Percentiles rank a stretch among this genome's conserved stretches.
Evolutionary conservation across 1,140 invertebrate genomes (phyloP).

Genomic region (Hetaerina americana): DNA sequence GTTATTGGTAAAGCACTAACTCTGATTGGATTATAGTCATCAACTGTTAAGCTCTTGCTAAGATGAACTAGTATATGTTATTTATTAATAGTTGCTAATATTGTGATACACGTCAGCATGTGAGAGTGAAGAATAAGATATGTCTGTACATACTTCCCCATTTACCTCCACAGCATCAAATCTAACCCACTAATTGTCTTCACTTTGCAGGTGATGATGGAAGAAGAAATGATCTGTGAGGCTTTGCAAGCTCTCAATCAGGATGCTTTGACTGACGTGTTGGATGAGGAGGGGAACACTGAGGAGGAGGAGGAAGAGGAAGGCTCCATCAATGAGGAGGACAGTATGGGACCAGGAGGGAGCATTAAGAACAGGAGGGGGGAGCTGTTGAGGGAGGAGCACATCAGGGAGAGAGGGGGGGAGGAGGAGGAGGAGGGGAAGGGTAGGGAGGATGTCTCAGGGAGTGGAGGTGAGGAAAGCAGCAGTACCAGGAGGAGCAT

Average conservation of each 20-base stretch:
- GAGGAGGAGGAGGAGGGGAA: neutral
- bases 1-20: too few relatives aligned
- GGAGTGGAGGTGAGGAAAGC: neutral
- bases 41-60: too few relatives aligned
- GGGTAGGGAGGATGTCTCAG: neutral
- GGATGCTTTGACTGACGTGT: slow-evolving; percentile 77
- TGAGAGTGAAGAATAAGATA: too few relatives aligned
- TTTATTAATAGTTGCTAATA: too few relatives aligned
- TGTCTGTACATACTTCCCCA: too few relatives aligned
- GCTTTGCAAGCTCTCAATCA: slow-evolving; percentile 82
- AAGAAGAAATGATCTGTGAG: slow-evolving; percentile 88
- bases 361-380: too few relatives aligned
- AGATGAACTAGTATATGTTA: too few relatives aligned
- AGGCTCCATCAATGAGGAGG: neutral
- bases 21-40: too few relatives aligned
- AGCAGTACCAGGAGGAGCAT: too few relatives aligned
- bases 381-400: neutral
- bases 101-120: too few relatives aligned
- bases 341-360: neutral
- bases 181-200: too few relatives aligned
- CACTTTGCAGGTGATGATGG: slow-evolving; percentile 62
- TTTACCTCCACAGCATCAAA: too few relatives aligned
- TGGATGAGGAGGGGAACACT: slow-evolving; percentile 34
- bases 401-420: neutral
- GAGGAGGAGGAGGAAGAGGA: neutral